phyloP scores from a whole-genome alignment of 1,140 invertebrate genomes.

The Latrodectus geometricus region DNA sequence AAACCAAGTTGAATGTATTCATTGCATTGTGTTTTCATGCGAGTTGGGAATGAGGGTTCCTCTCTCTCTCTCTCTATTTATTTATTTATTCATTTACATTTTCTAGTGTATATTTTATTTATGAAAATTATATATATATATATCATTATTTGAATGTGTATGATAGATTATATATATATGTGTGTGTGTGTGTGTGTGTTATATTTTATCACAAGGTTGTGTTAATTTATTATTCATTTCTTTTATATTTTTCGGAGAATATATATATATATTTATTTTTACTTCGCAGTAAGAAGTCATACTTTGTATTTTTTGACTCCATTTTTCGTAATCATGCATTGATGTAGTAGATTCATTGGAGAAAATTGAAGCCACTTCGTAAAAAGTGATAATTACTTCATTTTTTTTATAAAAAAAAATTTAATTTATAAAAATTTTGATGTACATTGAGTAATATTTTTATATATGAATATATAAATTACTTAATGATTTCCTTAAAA shows the following conservation, averaged over 20 bases:
- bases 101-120: conserved; percentile 29
- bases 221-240: conserved; percentile 42
- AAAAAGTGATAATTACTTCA: background rate
- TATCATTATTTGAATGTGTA: conserved; percentile 5
- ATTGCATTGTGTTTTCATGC: conserved; percentile 5
- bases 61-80: conserved; percentile 10
- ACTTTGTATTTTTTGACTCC: background rate
- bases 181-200: conserved; percentile 9
- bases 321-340: background rate
- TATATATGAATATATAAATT: background rate
- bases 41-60: conserved; percentile 25
- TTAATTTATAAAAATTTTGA: background rate
- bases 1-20: background rate
- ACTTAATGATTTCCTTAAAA: background rate
- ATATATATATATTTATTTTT: background rate
- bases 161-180: conserved; percentile 18
- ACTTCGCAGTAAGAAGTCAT: background rate
- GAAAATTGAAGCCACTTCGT: background rate
- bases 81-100: conserved; percentile 45
- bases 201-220: conserved; percentile 12
- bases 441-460: too few species aligned
- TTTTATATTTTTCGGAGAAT: background rate
- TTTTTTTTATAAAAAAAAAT: background rate
- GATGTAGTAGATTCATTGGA: background rate
- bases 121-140: conserved; percentile 1